phyloP scores from a whole-genome alignment of 1,140 invertebrate species.

The Neoseiulus cucumeris region DNA sequence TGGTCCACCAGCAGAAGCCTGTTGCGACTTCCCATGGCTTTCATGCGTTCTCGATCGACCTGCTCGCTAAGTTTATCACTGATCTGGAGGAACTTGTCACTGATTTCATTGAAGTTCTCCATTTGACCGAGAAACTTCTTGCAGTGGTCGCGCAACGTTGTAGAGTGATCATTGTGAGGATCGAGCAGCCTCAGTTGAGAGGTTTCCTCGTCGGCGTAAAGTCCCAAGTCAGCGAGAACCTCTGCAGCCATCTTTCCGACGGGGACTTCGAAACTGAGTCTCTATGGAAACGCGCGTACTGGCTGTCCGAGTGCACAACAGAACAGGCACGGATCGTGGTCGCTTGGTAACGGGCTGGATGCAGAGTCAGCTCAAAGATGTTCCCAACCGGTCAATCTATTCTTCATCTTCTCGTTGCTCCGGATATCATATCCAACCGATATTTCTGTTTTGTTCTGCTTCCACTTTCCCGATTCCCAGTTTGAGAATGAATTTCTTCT shows the following conservation, averaged over 20 bases:
- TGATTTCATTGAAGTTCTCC: slow-evolving; percentile 3
- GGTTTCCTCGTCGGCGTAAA: background rate
- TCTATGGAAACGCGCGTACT: no score
- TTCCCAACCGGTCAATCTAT: no score
- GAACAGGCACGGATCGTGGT: no score
- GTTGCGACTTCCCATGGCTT: background rate
- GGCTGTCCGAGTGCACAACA: no score
- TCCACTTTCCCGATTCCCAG: no score
- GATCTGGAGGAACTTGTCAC: slow-evolving; percentile 1
- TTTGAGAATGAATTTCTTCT: no score
- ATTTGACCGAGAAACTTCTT: slow-evolving; percentile 3
- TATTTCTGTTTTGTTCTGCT: no score
- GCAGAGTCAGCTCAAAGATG: no score
- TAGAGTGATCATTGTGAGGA: background rate
- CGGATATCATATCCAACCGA: no score
- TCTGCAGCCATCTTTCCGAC: background rate
- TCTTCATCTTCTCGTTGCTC: no score
- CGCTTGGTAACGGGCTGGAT: no score
- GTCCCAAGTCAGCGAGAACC: background rate
- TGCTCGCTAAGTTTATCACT: background rate
- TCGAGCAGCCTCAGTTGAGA: slow-evolving; percentile 1
- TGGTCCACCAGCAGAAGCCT: background rate
- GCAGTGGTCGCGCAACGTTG: background rate
- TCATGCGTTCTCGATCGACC: background rate
- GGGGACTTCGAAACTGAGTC: no score